phyloP scores from a whole-genome alignment of 1,140 invertebrate species.

The Marisa cornuarietis region DNA sequence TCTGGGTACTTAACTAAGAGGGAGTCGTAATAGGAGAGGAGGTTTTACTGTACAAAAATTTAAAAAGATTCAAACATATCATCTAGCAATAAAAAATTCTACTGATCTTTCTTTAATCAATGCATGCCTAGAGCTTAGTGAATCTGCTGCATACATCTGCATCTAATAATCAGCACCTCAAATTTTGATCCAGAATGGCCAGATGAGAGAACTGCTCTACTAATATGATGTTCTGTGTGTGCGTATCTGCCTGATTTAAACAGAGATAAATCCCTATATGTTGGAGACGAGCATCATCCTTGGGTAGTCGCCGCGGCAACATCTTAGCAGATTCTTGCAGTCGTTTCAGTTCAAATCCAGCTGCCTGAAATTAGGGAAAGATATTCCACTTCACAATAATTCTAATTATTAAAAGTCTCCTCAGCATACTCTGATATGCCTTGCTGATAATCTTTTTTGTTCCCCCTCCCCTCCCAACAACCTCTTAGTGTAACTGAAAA shows the following conservation, averaged over 20 bases:
- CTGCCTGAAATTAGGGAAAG: conserved; percentile 36
- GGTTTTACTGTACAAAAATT: background rate
- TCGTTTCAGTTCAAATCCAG: conserved; percentile 44
- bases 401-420: too few species aligned
- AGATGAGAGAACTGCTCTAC: conserved; percentile 55
- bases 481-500: too few species aligned
- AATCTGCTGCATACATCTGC: background rate
- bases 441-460: too few species aligned
- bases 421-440: too few species aligned
- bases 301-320: conserved; percentile 34
- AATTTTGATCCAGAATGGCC: conserved; percentile 31
- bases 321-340: conserved; percentile 32
- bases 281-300: conserved; percentile 47
- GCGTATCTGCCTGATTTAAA: conserved; percentile 35
- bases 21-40: too few species aligned
- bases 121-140: conserved; percentile 6
- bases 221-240: conserved; percentile 36
- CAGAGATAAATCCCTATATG: conserved; percentile 53
- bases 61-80: background rate
- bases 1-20: too few species aligned
- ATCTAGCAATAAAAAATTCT: background rate
- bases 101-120: background rate
- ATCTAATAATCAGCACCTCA: background rate
- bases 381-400: too few species aligned
- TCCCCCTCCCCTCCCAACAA: too few species aligned